Percentiles rank a stretch among this genome's conserved stretches.
Conservation (phyloP, 2,888 invertebrate species). For the Shargacucullia verbasci region DNA sequence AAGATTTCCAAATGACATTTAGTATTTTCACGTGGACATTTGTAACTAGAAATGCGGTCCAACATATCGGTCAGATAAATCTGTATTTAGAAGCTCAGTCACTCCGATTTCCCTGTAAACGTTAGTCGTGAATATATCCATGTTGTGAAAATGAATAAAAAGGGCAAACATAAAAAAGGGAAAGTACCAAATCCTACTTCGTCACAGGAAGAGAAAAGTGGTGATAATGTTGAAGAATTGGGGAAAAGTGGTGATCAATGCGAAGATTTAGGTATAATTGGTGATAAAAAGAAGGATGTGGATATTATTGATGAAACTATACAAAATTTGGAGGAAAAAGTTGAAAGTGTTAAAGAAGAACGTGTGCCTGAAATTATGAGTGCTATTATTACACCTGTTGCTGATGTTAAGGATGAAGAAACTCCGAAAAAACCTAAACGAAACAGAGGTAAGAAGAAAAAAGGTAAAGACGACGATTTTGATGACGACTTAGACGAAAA, state of each 20-base stretch:
- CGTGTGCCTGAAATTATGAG: conserved; percentile 56
- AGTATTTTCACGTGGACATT: conserved; percentile 72
- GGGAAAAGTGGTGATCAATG: conserved; percentile 24
- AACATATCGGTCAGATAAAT: conserved; percentile 80
- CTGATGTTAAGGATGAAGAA: conserved; percentile 59
- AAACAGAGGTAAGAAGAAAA: conserved; percentile 82
- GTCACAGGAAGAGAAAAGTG: conserved; percentile 47
- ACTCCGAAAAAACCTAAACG: conserved; percentile 84
- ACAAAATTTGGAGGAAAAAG: conserved; percentile 45
- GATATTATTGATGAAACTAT: conserved; percentile 52
- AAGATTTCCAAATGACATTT: conserved; percentile 74
- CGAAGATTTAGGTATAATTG: conserved; percentile 20
- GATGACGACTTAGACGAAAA: conserved; percentile 51
- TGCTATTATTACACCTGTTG: conserved; percentile 52
- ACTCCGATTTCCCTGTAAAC: conserved; percentile 57
- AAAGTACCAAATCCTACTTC: conserved; percentile 65
- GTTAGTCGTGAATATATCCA: conserved; percentile 51
- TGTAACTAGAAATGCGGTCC: conserved; percentile 76
- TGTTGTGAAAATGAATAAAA: conserved; percentile 77
- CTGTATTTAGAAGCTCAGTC: conserved; percentile 79
- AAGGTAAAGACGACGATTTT: conserved; percentile 58
- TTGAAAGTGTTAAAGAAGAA: conserved; percentile 49
- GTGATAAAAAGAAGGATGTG: conserved; percentile 27
- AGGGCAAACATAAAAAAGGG: conserved; percentile 79
- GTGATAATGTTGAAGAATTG: conserved; percentile 30